Percentiles rank a stretch among this genome's conserved stretches.
These are phyloP conservation scores for Sphaerophoria rueppellii DNA, from an alignment of 2,888 invertebrate species.

Conservation along the genomic window DNA sequence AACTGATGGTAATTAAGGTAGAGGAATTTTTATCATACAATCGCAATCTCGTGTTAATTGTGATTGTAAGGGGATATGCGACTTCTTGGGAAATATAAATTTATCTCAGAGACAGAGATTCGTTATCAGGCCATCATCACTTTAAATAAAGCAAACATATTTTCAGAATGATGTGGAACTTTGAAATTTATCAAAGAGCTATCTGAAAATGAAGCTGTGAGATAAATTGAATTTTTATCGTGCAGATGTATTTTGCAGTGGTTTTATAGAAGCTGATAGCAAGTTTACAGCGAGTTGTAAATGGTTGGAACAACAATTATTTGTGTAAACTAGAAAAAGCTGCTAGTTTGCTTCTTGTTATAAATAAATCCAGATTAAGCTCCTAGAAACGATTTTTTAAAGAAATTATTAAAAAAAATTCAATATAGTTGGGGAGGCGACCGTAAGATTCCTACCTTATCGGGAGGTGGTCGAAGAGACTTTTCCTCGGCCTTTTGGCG, in stretches of 20 bases:
- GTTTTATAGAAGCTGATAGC: neutral
- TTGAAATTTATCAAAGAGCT: neutral
- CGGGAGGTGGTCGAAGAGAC: too few species aligned
- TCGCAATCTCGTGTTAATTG: neutral
- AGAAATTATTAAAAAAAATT: too few species aligned
- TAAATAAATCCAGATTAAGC: too few species aligned
- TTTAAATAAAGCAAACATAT: slow-evolving; percentile 17
- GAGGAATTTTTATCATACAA: neutral
- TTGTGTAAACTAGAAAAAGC: too few species aligned
- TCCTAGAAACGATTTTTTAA: too few species aligned
- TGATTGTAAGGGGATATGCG: neutral
- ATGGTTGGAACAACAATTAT: too few species aligned
- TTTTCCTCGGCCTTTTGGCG: too few species aligned
- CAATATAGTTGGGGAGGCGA: too few species aligned
- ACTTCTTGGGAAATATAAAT: slow-evolving; percentile 27
- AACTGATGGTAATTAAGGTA: neutral
- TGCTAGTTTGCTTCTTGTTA: too few species aligned
- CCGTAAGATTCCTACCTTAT: too few species aligned
- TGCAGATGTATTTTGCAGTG: slow-evolving; percentile 34
- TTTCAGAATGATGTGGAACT: neutral
- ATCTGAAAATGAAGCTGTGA: neutral
- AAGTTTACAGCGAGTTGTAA: neutral
- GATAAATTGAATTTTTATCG: neutral
- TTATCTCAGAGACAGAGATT: slow-evolving; percentile 18
- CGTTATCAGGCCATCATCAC: neutral